Base-by-base conservation (phyloP, 2,113 vertebrate genomes). In the Tachysurus vachellii region DNA sequence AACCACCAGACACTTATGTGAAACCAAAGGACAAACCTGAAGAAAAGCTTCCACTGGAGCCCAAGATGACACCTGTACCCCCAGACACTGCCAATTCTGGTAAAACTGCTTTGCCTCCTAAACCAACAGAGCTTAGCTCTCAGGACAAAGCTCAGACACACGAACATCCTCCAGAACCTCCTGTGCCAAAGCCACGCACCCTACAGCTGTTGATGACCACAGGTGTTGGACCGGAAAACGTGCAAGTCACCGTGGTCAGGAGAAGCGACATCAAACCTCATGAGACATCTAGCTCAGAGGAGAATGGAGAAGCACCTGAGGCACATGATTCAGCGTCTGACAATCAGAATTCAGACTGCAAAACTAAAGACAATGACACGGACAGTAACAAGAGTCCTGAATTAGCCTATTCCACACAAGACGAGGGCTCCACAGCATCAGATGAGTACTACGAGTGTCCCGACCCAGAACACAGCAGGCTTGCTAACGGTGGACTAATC, bases 171-270 rank as follows among this genome's bases (percentile, higher is more conserved):
- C 79, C n/a, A 80, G 85, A 64, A n/a, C 94, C 77, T 44, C 98
- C 97, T 0, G 82, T 97, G 61, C 97, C 97, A 53, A 99, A 98
- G 92, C 98, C 96, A 54, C 96, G 97, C 89, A 97, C 97, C 0
- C 86, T 96, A 57, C 96, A 95, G 82, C 80, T 96, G 76, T 89
- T 95, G 64, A 91, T 95, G 70, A 93, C 91, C 16, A 42, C 81
- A 1, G 1, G 28, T 11, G 64, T 66, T 16, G 80, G 79, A 44
- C 31, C 77, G 16, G 77, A 85, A 56, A 59, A 76, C 0, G 53
- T 92, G 0, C 92, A 93, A 80, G 88, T 96, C 87, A 93, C 85
- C 31, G 66, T 95, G 61, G 66, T 94, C 4, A 93, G 88, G 88
- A 93, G 90, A 79, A 75, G 36, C 12, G 26, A 80, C 31, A 47